Conservation (phyloP, 2,888 invertebrate species). For the Galerucella calmariensis region DNA sequence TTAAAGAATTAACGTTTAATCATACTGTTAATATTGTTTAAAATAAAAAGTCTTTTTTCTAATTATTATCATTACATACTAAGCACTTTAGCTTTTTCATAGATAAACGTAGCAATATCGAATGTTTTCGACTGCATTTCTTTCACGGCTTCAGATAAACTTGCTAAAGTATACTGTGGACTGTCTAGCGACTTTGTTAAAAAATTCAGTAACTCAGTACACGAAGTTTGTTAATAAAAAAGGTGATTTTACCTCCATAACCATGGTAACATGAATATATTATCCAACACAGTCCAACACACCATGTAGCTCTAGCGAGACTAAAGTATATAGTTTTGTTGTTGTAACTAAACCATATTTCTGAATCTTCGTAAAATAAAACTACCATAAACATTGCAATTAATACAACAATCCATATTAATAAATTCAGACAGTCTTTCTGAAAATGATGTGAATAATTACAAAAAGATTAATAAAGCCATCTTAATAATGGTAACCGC, state of each 20-base stretch:
- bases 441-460: slow-evolving; percentile 20
- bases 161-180: too few species aligned
- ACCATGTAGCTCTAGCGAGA: slow-evolving; percentile 45
- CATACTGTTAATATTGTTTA: too few species aligned
- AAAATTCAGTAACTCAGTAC: neutral
- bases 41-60: too few species aligned
- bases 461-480: neutral
- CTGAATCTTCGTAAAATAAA: slow-evolving; percentile 38
- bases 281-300: slow-evolving; percentile 46
- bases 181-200: too few species aligned
- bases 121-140: too few species aligned
- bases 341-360: slow-evolving; percentile 26
- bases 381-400: slow-evolving; percentile 37
- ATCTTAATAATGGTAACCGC: neutral
- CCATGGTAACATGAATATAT: slow-evolving; percentile 48
- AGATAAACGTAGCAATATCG: too few species aligned
- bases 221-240: slow-evolving; percentile 11
- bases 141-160: too few species aligned
- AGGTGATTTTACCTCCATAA: slow-evolving; percentile 45
- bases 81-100: too few species aligned
- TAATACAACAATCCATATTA: slow-evolving; percentile 42
- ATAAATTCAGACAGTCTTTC: slow-evolving; percentile 33
- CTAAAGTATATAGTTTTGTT: slow-evolving; percentile 35
- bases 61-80: too few species aligned
- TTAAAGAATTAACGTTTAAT: too few species aligned